Percentiles rank a stretch among this genome's conserved stretches.
Conservation (phyloP, 2,797 vertebrate genomes). For the Decapterus maruadsi region DNA sequence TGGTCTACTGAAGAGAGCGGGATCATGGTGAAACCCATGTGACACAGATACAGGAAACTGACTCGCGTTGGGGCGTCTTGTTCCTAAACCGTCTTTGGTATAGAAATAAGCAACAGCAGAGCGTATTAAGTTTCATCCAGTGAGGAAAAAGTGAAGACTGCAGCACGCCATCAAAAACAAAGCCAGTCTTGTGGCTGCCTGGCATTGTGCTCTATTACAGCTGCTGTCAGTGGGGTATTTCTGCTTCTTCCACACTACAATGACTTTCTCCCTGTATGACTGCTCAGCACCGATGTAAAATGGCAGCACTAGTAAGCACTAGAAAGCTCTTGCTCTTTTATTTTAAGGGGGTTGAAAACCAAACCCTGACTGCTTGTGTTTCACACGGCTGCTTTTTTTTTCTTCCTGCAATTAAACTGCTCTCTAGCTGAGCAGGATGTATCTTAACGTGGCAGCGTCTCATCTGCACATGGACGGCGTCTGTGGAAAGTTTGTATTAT, state of each 20-base stretch:
- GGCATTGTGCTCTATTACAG: slow-evolving; percentile 40
- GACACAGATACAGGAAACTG: too few relatives aligned
- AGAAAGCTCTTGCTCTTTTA: slow-evolving; percentile 17
- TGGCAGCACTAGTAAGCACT: slow-evolving; percentile 18
- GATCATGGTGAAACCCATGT: too few relatives aligned
- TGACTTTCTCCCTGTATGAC: slow-evolving; percentile 26
- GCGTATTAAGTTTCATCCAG: slow-evolving; percentile 11
- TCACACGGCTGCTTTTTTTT: background rate
- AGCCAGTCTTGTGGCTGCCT: slow-evolving; percentile 20
- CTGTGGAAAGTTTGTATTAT: background rate
- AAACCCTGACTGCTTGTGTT: slow-evolving; percentile 26
- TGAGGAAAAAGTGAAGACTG: slow-evolving; percentile 12
- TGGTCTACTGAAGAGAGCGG: too few relatives aligned
- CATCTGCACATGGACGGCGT: background rate
- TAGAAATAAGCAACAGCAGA: slow-evolving; percentile 27
- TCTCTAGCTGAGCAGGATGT: background rate
- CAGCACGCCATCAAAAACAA: slow-evolving; percentile 3
- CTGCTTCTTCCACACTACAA: slow-evolving; percentile 35
- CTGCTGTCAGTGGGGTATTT: slow-evolving; percentile 36
- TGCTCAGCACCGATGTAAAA: slow-evolving; percentile 35
- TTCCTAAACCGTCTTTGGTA: too few relatives aligned
- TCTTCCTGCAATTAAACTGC: background rate
- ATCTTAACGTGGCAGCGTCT: background rate
- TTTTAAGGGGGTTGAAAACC: slow-evolving; percentile 21
- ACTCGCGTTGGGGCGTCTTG: too few relatives aligned